phyloP scores from a whole-genome alignment of 2,888 invertebrate genomes.

The Napeogenes sylphis region DNA sequence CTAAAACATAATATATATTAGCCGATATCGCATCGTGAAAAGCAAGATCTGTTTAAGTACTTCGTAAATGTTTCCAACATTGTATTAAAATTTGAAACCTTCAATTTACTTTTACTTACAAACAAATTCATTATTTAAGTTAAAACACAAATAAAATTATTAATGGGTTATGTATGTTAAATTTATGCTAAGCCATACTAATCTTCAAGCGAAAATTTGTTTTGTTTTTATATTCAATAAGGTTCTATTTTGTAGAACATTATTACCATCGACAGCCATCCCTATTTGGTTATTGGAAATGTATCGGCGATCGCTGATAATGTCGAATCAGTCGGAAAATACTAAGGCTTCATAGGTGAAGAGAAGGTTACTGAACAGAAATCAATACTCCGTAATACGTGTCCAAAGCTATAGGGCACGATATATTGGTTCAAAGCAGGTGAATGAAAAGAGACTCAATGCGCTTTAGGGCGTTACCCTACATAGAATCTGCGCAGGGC shows the following conservation, averaged over 20 bases:
- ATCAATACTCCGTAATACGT: conserved; percentile 73
- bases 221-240: conserved; percentile 1
- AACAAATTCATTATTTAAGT: too few species aligned
- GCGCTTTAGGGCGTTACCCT: conserved; percentile 44
- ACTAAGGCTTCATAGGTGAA: conserved; percentile 65
- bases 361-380: conserved; percentile 68
- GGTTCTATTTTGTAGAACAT: background rate
- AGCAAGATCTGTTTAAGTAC: too few species aligned
- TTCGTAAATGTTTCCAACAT: too few species aligned
- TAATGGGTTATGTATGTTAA: too few species aligned
- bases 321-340: conserved; percentile 77
- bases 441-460: conserved; percentile 45
- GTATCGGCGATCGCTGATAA: conserved; percentile 77
- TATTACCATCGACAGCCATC: conserved; percentile 19
- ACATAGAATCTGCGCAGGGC: conserved; percentile 17
- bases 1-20: too few species aligned
- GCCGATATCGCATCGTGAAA: too few species aligned
- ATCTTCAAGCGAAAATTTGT: background rate
- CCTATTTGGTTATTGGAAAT: conserved; percentile 51
- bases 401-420: conserved; percentile 62
- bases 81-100: too few species aligned
- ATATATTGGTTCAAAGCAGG: conserved; percentile 61
- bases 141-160: too few species aligned
- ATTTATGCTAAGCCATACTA: background rate
- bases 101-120: too few species aligned